Base-by-base conservation (phyloP, 2,113 vertebrate species). In the Mus pahari region DNA sequence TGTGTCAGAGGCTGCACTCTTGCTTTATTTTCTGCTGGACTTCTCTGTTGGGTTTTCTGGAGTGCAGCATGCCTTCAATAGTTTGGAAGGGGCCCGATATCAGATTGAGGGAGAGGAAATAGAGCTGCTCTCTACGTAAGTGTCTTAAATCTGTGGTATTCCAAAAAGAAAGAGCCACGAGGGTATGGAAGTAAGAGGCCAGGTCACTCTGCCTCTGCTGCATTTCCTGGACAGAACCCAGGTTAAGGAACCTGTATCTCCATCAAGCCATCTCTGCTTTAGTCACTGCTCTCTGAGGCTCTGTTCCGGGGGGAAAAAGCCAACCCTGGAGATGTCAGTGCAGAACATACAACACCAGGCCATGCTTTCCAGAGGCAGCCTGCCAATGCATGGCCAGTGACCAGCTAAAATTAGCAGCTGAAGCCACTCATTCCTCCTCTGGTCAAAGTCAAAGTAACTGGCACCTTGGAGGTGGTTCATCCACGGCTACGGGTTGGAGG, bases 331-430 rank as follows among this genome's bases (percentile, higher is more conserved):
- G 84, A 75, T 0, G 39, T 45, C 60, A 74, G 8, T 14, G 66
- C 36, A 79, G 90, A 86, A 84, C 19, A 55, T 16, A 88, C 26
- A 96, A 64, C 12, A 42, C 55, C n/a, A 87, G 94, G 87, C 94
- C 89, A 62, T 75, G 60, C 53, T 94, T 79, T 84, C 79, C 92
- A 60, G 60, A 88, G 71, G 39, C 82, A 39, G 10, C 1, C 88
- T 94, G 96, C 96, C 96, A 96, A 45, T 55, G 17, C 0, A 3
- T 77, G 94, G 96, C 90, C 45, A 60, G 60, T 4, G 2, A 48
- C 94, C 91, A 89, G 66, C 75, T 53, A 55, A 89, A 92, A 12
- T 42, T 96, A 94, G 95, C 97, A 92, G 88, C 1, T 12, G 71
- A 26, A 78, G 60, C 42, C 73, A 48, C 91, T 26, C 66, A 78